phyloP scores from a whole-genome alignment of 2,797 vertebrate species.

The Muscicapa striata region DNA sequence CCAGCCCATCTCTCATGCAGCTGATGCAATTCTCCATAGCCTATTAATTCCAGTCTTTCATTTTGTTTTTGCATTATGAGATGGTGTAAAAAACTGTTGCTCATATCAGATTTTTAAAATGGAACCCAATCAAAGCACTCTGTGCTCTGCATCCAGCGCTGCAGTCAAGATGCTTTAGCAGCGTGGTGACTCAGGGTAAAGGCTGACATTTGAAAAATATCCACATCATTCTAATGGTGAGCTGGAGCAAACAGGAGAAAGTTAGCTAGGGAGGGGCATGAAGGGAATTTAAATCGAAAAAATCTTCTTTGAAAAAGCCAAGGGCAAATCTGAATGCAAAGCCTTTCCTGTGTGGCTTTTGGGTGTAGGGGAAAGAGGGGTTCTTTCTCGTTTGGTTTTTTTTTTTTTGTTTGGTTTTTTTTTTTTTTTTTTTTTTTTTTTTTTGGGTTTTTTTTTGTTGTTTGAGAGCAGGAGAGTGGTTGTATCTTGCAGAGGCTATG shows the following conservation, averaged over 20 bases:
- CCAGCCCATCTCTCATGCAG: not conserved
- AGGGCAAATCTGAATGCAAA: not conserved
- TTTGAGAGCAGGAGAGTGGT: not conserved
- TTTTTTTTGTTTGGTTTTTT: too few relatives aligned
- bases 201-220: conserved; percentile 5
- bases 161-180: not conserved
- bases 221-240: not conserved
- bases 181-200: not conserved
- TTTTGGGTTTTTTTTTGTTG: not conserved
- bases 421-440: not conserved
- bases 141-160: not conserved
- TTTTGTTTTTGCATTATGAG: conserved; percentile 23
- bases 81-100: conserved; percentile 4
- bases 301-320: not conserved
- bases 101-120: conserved; percentile 30
- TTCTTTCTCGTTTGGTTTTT: not conserved
- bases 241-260: not conserved
- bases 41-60: conserved; percentile 41
- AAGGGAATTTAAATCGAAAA: not conserved
- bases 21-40: conserved; percentile 2
- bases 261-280: not conserved
- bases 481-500: not conserved
- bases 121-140: conserved; percentile 28
- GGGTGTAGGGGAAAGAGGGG: not conserved
- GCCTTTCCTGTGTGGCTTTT: not conserved